A percentile compares a stretch with the other conserved stretches of the same genome.
These are phyloP conservation scores for Lithophane leautieri DNA, from an alignment of 2,888 invertebrate species.

Conservation along the genomic window DNA sequence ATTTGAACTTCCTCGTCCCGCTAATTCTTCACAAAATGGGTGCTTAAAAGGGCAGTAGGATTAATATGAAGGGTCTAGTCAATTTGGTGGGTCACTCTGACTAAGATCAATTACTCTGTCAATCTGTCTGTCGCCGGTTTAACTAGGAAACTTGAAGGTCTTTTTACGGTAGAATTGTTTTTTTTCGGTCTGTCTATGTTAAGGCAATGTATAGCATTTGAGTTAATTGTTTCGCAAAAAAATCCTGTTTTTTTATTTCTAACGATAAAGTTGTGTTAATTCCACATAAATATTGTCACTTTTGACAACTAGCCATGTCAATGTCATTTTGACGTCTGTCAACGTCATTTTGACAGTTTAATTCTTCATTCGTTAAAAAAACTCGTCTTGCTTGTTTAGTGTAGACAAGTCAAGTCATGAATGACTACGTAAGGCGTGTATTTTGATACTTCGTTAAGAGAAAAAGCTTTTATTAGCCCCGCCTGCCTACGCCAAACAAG, in stretches of 20 bases:
- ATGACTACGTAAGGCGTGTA: not conserved
- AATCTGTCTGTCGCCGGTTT: constrained; percentile 52
- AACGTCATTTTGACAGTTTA: constrained; percentile 23
- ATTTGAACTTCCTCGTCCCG: constrained; percentile 40
- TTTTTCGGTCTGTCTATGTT: constrained; percentile 43
- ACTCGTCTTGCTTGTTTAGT: not conserved
- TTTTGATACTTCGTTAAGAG: not conserved
- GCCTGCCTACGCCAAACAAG: not conserved
- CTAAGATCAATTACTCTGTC: constrained; percentile 66
- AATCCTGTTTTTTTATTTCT: not conserved
- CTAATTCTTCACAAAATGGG: constrained; percentile 35
- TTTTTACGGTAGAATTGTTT: constrained; percentile 45
- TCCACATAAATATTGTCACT: constrained; percentile 14
- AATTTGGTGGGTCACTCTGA: constrained; percentile 52
- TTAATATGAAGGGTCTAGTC: constrained; percentile 45
- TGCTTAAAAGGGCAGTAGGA: constrained; percentile 23
- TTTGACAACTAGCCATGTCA: constrained; percentile 20
- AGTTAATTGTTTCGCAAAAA: constrained; percentile 36
- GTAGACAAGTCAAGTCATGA: not conserved
- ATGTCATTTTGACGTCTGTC: constrained; percentile 51
- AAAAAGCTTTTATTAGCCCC: not conserved
- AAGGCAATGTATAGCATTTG: constrained; percentile 24
- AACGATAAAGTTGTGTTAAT: constrained; percentile 11
- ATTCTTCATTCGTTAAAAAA: not conserved
- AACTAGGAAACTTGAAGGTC: constrained; percentile 56